Base-by-base conservation (phyloP, 2,888 invertebrate genomes). In the Nineta flava region DNA sequence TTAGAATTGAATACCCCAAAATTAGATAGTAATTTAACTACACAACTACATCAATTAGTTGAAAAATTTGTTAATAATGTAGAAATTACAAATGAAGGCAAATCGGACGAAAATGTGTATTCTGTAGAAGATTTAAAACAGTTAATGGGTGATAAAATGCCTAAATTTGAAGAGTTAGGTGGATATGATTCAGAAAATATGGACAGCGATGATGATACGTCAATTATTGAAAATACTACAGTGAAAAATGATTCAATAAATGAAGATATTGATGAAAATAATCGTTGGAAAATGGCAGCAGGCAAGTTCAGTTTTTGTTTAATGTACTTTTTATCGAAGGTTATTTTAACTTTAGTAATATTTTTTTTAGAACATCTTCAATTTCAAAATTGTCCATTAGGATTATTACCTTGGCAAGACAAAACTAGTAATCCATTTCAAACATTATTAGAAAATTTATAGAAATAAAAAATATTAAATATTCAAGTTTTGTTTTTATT, bases 321-420 rank as follows among this genome's bases (percentile, higher is more conserved):
- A 19, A 19, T 19, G 5, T 26, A 26, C 7, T 26, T 26, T 26
- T 26, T 26, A 26, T 19, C 5, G 19, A 19, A 4, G 2, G 2
- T 19, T 19, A 5, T 26, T 5, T 26, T 7, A 26, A 5, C 26
- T 6, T 26, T 26, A 7, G 26, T 26, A 26, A 26, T 26, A 19
- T 26, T 26, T 26, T n/a, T 38, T 38, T 4, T 38, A 38, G 38
- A 38, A 38, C 38, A 38, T 38, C 38, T 38, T 12, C 15, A 47
- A 9, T 48, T 42, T 41, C 9, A 16, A 12, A 48, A 19, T 21
- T 41, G 16, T 26, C 48, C 48, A 3, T 26, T 48, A 17, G 48
- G 48, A 2, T 42, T 48, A 15, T 32, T 48, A 16, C 48, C 48
- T 3, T 48, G 48, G 48, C 48, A 48, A 41, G 16, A 40, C 3